Evolutionary conservation across 2,113 vertebrate species (phyloP), one percentile per base, ranked within the genome.

Genomic region (Ciconia boyciana): DNA sequence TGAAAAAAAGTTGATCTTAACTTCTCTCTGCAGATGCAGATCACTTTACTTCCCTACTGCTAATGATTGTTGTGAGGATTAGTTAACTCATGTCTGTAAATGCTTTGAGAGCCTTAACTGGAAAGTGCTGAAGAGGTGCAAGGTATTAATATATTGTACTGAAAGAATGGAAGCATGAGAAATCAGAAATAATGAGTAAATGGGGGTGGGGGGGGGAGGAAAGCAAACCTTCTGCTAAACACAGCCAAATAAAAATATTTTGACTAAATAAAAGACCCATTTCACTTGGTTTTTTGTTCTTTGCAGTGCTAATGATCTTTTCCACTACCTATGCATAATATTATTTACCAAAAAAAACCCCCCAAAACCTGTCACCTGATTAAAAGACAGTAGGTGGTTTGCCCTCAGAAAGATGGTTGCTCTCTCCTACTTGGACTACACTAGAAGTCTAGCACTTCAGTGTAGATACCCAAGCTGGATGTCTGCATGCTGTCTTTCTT

Each of bases 241-340:
- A 25, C 74, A 94, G 55, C 7, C 44, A 94, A 96, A 96, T 97
- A 96, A 97, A 97, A 89, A 39, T 97, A 96, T 95, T 96, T 96
- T 94, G 54, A 94, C 65, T 97, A 93, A 72, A 94, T 65, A 82
- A 83, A 84, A 64, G 48, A 57, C 15, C 13, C 7, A 11, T 58
- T 91, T 92, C 19, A 15, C 24, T 41, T 61, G 39, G 4, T 49
- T 77, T 77, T 31, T 57, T n/a, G 3, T 52, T 70, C 7, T 51
- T 75, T 24, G 31, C 32, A 13, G 7, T 39, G 26, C 49, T 83
- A 43, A 49, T 36, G 34, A 28, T 68, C 11, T 48, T 77, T 69
- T 51, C 32, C 7, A 14, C 14, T 83, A 34, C 21, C 32, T 71
- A 8, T 52, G 31, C 9, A 21, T 41, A 49, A 7, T 18, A 60